Conservation (phyloP, 2,797 vertebrate species). For the Pipistrellus kuhlii region DNA sequence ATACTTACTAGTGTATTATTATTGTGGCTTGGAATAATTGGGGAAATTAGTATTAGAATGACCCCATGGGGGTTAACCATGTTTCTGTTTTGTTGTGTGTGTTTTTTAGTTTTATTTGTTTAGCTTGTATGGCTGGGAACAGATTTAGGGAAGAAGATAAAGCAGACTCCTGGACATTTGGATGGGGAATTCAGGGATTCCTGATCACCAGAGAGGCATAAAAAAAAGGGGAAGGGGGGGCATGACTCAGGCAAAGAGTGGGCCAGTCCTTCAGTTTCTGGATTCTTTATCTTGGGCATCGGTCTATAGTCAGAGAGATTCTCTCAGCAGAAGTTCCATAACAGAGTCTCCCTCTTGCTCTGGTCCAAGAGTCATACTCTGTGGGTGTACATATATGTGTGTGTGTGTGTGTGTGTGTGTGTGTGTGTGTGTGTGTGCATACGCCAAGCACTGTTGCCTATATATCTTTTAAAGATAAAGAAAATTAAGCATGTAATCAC, state of each 20-base stretch:
- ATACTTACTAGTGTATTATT: conserved; percentile 6
- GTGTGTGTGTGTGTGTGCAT: neutral
- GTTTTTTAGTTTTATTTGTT: conserved; percentile 9
- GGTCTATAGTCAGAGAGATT: neutral
- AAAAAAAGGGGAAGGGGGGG: too few species aligned
- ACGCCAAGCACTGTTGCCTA: neutral
- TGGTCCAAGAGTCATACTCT: neutral
- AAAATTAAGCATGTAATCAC: neutral
- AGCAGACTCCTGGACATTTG: neutral
- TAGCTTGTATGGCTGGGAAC: neutral
- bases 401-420: neutral
- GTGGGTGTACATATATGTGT: neutral
- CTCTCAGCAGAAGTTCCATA: neutral
- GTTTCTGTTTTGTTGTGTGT: conserved; percentile 35
- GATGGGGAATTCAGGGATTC: neutral
- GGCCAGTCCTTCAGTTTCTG: neutral
- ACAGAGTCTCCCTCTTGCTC: neutral
- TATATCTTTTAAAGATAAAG: neutral
- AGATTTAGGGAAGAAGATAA: neutral
- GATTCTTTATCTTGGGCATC: conserved; percentile 3
- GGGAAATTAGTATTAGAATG: neutral
- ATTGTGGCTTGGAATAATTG: neutral
- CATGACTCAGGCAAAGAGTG: neutral
- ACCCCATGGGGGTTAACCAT: neutral
- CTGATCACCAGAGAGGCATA: neutral